phyloP scores from a whole-genome alignment of 1,140 invertebrate genomes.

The Habropoda laboriosa region DNA sequence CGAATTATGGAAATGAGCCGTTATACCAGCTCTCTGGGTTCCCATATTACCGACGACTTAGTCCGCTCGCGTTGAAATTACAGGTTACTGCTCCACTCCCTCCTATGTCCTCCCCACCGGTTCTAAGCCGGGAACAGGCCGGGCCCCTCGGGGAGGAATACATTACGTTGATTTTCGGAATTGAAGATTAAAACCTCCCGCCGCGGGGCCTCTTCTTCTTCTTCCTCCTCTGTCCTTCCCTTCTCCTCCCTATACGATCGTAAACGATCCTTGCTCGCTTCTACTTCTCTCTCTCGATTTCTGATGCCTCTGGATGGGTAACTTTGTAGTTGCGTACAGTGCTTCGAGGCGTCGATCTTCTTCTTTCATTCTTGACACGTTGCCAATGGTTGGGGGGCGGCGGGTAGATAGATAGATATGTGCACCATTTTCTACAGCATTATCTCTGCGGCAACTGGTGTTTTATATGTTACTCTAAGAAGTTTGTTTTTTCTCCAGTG shows the following conservation, averaged over 20 bases:
- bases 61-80: slow-evolving; percentile 78
- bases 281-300: not conserved
- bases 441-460: too few relatives aligned
- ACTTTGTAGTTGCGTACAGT: not conserved
- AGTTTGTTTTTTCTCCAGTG: too few relatives aligned
- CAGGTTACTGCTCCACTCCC: slow-evolving; percentile 69
- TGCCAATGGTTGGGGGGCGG: not conserved
- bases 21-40: slow-evolving; percentile 71
- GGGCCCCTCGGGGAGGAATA: slow-evolving; percentile 72
- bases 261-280: not conserved
- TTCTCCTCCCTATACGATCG: not conserved
- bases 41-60: slow-evolving; percentile 78
- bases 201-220: slow-evolving; percentile 34
- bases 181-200: slow-evolving; percentile 68
- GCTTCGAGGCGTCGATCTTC: not conserved
- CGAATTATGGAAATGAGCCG: slow-evolving; percentile 81
- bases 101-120: slow-evolving; percentile 24
- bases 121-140: slow-evolving; percentile 58
- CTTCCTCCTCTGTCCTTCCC: slow-evolving; percentile 34
- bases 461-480: too few relatives aligned
- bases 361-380: not conserved
- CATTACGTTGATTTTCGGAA: slow-evolving; percentile 77
- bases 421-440: too few relatives aligned
- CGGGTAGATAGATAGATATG: too few relatives aligned
- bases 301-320: not conserved